Evolutionary conservation across 2,797 vertebrate genomes (phyloP).

Genomic region (Rachycentron canadum): DNA sequence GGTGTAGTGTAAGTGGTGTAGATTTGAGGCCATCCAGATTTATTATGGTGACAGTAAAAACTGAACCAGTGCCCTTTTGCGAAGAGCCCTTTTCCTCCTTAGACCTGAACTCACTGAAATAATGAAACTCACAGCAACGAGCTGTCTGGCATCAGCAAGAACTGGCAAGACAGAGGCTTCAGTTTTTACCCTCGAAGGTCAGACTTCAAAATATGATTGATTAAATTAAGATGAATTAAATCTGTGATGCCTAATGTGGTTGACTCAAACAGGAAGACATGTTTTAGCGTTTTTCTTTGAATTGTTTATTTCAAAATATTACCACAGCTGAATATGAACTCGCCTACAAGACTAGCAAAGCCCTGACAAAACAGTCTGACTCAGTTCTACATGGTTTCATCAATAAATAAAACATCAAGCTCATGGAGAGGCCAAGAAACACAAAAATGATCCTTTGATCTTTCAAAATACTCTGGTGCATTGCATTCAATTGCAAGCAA

Average conservation of each 20-base stretch:
- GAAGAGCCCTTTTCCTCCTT: constrained; percentile 66
- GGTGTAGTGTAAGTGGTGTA: not conserved
- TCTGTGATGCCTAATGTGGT: constrained; percentile 43
- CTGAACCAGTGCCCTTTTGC: constrained; percentile 80
- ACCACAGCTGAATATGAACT: constrained; percentile 61
- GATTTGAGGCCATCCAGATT: constrained; percentile 84
- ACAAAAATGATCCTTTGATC: constrained; percentile 44
- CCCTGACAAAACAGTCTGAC: constrained; percentile 48
- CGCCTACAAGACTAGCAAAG: constrained; percentile 20
- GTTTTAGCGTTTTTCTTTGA: constrained; percentile 59
- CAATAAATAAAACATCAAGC: constrained; percentile 76
- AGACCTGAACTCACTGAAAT: constrained; percentile 69
- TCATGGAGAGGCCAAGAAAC: constrained; percentile 34
- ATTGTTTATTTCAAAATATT: constrained; percentile 75
- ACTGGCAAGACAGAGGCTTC: constrained; percentile 42
- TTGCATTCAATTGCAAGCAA: constrained; percentile 47
- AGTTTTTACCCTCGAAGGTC: constrained; percentile 62
- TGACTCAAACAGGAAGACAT: constrained; percentile 45
- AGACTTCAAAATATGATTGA: constrained; percentile 72
- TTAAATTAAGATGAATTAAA: constrained; percentile 69
- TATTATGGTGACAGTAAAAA: constrained; percentile 82
- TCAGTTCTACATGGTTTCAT: constrained; percentile 51
- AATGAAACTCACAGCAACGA: constrained; percentile 76
- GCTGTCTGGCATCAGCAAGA: constrained; percentile 76
- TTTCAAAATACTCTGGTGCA: constrained; percentile 33